Evolutionary conservation across 2,888 invertebrate species (phyloP), one percentile per base, ranked within the genome.

Genomic region (Hipparchia sbordonii): DNA sequence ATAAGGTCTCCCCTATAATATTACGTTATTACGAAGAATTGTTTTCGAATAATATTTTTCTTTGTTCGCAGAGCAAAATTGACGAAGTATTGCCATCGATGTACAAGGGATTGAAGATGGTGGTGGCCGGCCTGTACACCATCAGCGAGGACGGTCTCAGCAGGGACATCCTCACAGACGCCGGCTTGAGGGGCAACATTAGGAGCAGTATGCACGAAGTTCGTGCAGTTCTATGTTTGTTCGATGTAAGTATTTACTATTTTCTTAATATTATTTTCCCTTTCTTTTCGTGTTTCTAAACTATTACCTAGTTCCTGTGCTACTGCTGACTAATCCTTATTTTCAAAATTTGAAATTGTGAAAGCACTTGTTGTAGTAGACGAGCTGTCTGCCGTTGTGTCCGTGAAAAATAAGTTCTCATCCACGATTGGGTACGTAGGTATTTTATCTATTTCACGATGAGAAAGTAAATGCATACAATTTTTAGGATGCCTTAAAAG

Each of bases 91-190:
- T 97, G 79, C 92, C 95, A 69, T 89, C 95, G 72, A 94, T 95
- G 83, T 96, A 96, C 89, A 94, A 95, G 81, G 95, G 95, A 77
- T 89, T 97, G 85, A 97, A 97, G 87, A 95, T 95, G 90, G 94
- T 96, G 75, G 96, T 96, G 1, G 96, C 96, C 6, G 96, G 95
- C 48, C 84, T 97, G 73, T 95, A 97, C 81, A 95, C 95, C 80
- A 94, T 96, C 87, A 95, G 96, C 79, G 94, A 95, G 77, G 91
- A 95, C 39, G 93, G 95, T 63, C 81, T 93, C 69, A 88, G 88
- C 33, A 82, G 91, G 81, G 92, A 85, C 67, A 83, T 87, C 71
- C 77, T 79, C 67, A 75, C 83, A 10, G 89, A 91, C 60, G 85
- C 75, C 52, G 76, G 75, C 68, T 71, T 93, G 67, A 86, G 87